Conservation (phyloP, 2,888 invertebrate genomes). For the Scrobipalpa costella region DNA sequence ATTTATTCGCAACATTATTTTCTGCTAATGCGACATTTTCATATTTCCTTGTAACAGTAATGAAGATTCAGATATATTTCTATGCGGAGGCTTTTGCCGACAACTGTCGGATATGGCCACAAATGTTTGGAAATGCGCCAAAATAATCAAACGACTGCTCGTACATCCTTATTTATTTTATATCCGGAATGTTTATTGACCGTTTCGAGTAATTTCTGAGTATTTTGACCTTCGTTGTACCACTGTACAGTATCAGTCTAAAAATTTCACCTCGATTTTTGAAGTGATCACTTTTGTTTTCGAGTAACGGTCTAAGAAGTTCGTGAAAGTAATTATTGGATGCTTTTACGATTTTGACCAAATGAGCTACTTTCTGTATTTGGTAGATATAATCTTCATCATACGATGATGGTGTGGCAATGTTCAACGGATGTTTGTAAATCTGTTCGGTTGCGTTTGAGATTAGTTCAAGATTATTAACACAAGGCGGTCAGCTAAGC, state of each 20-base stretch:
- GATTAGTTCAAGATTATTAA: conserved; percentile 23
- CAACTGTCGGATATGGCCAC: conserved; percentile 48
- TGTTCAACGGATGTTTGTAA: neutral
- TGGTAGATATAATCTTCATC: neutral
- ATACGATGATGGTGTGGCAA: neutral
- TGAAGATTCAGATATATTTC: conserved; percentile 47
- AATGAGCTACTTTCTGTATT: conserved; percentile 19
- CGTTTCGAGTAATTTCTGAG: conserved; percentile 48
- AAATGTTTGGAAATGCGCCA: conserved; percentile 66
- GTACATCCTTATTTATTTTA: conserved; percentile 60
- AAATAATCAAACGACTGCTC: conserved; percentile 64
- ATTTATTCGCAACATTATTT: conserved; percentile 22
- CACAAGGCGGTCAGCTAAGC: conserved; percentile 33
- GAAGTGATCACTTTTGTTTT: conserved; percentile 20
- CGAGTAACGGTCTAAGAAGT: conserved; percentile 19
- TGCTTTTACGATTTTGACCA: conserved; percentile 14
- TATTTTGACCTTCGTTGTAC: conserved; percentile 58
- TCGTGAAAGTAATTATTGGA: conserved; percentile 26
- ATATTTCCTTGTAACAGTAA: conserved; percentile 38
- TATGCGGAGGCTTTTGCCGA: conserved; percentile 48
- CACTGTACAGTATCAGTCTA: conserved; percentile 38
- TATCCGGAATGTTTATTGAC: conserved; percentile 57
- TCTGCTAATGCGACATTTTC: conserved; percentile 39
- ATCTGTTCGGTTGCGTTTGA: neutral
- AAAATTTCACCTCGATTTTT: conserved; percentile 28